Evolutionary conservation across 2,888 invertebrate genomes (phyloP).

Genomic region (Drosophila subsilvestris): DNA sequence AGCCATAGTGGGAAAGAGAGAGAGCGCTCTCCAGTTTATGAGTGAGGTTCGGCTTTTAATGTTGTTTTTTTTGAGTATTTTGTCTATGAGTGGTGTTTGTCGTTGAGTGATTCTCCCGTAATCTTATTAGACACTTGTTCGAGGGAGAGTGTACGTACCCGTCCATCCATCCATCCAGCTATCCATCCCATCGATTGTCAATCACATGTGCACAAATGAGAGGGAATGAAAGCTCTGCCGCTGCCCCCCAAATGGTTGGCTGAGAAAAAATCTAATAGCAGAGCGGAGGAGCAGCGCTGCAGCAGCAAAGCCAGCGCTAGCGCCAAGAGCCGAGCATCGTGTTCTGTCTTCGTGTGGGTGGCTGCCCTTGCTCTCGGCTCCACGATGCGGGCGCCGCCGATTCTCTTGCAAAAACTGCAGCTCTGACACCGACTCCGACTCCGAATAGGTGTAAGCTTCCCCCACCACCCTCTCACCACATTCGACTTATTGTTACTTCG

Average conservation of each 20-base stretch:
- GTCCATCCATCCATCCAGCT: neutral
- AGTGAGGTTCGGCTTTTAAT: constrained; percentile 16
- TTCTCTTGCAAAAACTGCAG: neutral
- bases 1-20: constrained; percentile 9
- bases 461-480: neutral
- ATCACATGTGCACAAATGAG: constrained; percentile 77
- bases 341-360: constrained; percentile 39
- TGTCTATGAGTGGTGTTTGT: constrained; percentile 7
- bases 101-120: constrained; percentile 6
- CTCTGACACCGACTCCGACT: neutral
- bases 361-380: constrained; percentile 32
- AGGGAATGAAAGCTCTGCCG: constrained; percentile 48
- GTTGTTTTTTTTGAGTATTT: constrained; percentile 42
- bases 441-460: neutral
- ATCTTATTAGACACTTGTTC: constrained; percentile 28
- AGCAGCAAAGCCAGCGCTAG: constrained; percentile 3
- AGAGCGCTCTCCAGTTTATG: constrained; percentile 15
- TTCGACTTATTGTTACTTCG: neutral
- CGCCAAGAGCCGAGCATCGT: constrained; percentile 23
- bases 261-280: constrained; percentile 49
- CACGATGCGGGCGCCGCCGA: neutral
- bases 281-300: constrained; percentile 39
- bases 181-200: constrained; percentile 76
- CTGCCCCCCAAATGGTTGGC: constrained; percentile 57
- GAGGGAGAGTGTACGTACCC: neutral